phyloP scores from a whole-genome alignment of 2,797 vertebrate genomes.

The Chlorospingus semifuscus region DNA sequence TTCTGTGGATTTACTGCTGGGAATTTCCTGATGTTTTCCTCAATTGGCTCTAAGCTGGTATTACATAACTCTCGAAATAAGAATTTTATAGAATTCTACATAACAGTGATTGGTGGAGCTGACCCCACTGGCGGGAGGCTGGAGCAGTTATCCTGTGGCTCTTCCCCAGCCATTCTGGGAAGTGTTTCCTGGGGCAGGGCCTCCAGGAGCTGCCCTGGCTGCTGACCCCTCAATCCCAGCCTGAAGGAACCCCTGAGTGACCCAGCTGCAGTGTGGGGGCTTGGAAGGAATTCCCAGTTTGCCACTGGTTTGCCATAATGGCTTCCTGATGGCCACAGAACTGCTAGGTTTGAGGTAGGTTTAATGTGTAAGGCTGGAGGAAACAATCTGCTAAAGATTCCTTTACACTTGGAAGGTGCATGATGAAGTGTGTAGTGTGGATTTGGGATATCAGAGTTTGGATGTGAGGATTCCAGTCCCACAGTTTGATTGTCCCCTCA shows the following conservation, averaged over 20 bases:
- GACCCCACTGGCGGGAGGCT: background rate
- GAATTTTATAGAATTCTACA: rapidly evolving
- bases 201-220: background rate
- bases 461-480: background rate
- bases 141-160: background rate
- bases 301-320: background rate
- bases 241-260: background rate
- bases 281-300: background rate
- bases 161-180: background rate
- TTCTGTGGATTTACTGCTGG: background rate
- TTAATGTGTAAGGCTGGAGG: background rate
- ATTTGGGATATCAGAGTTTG: background rate
- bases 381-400: background rate
- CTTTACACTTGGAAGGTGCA: background rate
- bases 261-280: background rate
- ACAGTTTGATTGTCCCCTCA: background rate
- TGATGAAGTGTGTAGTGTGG: background rate
- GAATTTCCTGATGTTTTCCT: background rate
- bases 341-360: rapidly evolving
- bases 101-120: background rate
- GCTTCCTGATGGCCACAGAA: rapidly evolving
- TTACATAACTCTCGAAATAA: background rate
- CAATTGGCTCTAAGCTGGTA: rapidly evolving
- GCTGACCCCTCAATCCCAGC: background rate
- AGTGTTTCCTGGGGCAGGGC: background rate